phyloP scores from a whole-genome alignment of 1,140 invertebrate species.

The Teleopsis dalmanni region DNA sequence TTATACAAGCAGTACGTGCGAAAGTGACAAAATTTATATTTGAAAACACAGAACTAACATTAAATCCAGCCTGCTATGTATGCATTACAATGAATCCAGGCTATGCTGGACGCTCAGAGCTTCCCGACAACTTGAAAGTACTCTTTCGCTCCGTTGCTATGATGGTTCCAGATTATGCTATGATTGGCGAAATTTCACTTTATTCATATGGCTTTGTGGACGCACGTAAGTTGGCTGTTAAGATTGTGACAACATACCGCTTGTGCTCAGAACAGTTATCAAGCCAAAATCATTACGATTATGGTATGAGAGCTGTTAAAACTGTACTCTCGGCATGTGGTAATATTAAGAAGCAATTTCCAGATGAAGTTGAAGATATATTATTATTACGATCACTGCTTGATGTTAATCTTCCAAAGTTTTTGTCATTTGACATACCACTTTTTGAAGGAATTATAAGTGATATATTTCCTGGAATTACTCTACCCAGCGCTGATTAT shows the following conservation, averaged over 20 bases:
- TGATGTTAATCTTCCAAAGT: conserved; percentile 91
- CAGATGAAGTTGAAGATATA: conserved; percentile 70
- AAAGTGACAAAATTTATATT: conserved; percentile 68
- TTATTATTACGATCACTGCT: conserved; percentile 76
- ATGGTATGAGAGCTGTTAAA: conserved; percentile 80
- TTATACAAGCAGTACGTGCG: conserved; percentile 69
- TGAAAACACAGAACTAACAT: conserved; percentile 71
- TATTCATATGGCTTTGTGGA: conserved; percentile 83
- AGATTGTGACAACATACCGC: conserved; percentile 83
- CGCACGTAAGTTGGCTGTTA: conserved; percentile 71
- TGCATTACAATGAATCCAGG: conserved; percentile 94
- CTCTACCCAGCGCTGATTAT: conserved; percentile 68
- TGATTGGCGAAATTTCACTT: conserved; percentile 85
- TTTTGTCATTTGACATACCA: conserved; percentile 79
- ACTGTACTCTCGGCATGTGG: conserved; percentile 78
- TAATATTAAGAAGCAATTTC: conserved; percentile 76
- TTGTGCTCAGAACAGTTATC: conserved; percentile 86
- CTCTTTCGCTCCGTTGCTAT: conserved; percentile 88
- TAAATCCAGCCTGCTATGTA: conserved; percentile 77
- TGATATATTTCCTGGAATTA: conserved; percentile 80
- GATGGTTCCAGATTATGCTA: conserved; percentile 91
- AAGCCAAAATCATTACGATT: conserved; percentile 81
- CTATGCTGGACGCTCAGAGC: conserved; percentile 60
- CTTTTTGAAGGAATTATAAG: conserved; percentile 87
- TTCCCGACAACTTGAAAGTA: conserved; percentile 87